A percentile compares a stretch with the other conserved stretches of the same genome.
Evolutionary conservation across 2,888 invertebrate genomes (phyloP).

Genomic region (Loripinus fragilis): DNA sequence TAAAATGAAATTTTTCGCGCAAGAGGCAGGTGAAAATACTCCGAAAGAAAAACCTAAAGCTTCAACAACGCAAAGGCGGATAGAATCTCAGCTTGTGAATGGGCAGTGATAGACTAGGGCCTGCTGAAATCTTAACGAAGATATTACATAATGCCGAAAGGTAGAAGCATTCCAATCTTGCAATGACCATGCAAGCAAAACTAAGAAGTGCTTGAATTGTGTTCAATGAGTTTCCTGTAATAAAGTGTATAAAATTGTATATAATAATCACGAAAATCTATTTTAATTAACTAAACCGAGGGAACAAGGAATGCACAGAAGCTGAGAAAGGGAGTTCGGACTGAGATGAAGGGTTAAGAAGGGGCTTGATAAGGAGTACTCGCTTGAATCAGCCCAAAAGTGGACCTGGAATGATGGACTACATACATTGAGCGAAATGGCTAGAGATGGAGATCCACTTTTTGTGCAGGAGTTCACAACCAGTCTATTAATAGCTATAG

Average conservation of each 20-base stretch:
- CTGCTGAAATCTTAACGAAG: not conserved
- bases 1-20: constrained; percentile 99
- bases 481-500: too few species aligned
- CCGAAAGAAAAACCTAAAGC: constrained; percentile 98
- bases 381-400: too few species aligned
- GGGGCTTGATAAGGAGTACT: too few species aligned
- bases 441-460: too few species aligned
- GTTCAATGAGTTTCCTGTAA: constrained; percentile 9
- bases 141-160: not conserved
- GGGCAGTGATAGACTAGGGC: constrained; percentile 64
- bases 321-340: not conserved
- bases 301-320: constrained; percentile 16
- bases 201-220: constrained; percentile 13
- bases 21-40: constrained; percentile 97
- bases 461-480: too few species aligned
- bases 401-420: too few species aligned
- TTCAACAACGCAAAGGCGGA: constrained; percentile 91
- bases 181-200: not conserved
- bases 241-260: constrained; percentile 7
- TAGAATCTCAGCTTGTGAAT: constrained; percentile 78
- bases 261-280: constrained; percentile 15
- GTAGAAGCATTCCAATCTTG: not conserved
- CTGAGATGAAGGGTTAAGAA: not conserved
- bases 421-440: too few species aligned
- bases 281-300: not conserved